Evolutionary conservation across 2,888 invertebrate species (phyloP), one percentile per base, ranked within the genome.

Genomic region (Actias luna): DNA sequence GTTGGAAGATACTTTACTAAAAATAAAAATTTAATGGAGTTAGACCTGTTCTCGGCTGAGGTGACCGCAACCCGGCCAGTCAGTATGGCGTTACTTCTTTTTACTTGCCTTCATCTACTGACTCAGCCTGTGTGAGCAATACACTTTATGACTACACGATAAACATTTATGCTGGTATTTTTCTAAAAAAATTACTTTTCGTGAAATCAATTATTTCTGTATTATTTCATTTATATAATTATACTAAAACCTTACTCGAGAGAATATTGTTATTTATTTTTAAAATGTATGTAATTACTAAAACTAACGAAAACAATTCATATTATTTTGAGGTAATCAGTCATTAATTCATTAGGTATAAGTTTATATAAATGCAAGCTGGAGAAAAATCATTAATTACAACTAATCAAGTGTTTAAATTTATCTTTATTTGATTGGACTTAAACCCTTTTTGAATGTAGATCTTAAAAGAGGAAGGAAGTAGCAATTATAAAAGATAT

Each of bases 11-110:
- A 72, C 72, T 69, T 75, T 71, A 77, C 75, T 77, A 82, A 83
- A 83, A 84, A 84, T 84, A 83, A 81, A 78, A 80, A 72, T 72
- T 78, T 76, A 75, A 83, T 83, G 78, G 74, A 67, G 70, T 70
- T 68, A 70, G 75, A 83, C 83, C 83, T 76, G 84, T 83, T 81
- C 73, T 72, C 69, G 62, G 63, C 67, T 69, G 68, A 67, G 63
- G 64, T 61, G 73, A 75, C 67, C 69, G 63, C 72, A 66, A 61
- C 58, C 59, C 68, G 57, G 64, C 68, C 71, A 71, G 77, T 69
- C 75, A 67, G 75, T 72, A 64, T 67, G 70, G 68, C 67, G 68
- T 64, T 67, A 60, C 61, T 39, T 65, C 69, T 70, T 65, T 63
- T 65, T 72, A 76, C 72, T 71, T 69, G 70, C 67, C 65, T 50